These are phyloP conservation scores for Isurus oxyrinchus DNA, from an alignment of 2,113 vertebrate species.

Conservation along the genomic window DNA sequence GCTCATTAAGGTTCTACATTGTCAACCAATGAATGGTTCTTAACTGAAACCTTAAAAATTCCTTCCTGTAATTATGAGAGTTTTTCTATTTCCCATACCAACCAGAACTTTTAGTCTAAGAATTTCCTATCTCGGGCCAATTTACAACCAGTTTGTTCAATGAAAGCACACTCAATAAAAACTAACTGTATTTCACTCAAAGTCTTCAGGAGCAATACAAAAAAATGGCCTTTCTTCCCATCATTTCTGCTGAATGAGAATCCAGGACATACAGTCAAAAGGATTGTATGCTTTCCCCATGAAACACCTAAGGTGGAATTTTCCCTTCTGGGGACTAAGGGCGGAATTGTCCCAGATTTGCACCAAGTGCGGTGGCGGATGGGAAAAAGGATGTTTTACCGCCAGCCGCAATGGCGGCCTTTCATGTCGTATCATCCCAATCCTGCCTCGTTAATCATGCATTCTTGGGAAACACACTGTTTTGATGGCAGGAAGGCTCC, in stretches of 20 bases:
- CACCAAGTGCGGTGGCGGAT: too few relatives aligned
- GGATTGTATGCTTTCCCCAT: not conserved
- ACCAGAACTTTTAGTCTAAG: not conserved
- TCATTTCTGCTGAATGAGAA: not conserved
- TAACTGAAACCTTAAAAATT: not conserved
- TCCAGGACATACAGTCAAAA: not conserved
- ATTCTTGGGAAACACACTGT: too few relatives aligned
- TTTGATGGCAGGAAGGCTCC: too few relatives aligned
- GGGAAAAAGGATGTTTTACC: too few relatives aligned
- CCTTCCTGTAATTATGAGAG: not conserved
- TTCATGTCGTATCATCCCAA: too few relatives aligned
- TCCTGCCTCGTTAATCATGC: too few relatives aligned
- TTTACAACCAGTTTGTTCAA: not conserved
- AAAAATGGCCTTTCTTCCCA: not conserved
- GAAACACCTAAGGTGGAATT: not conserved
- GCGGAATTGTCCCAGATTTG: too few relatives aligned
- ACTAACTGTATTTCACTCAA: not conserved
- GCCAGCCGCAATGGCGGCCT: too few relatives aligned
- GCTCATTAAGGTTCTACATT: not conserved
- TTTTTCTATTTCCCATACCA: not conserved
- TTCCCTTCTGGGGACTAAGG: too few relatives aligned
- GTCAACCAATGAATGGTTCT: not conserved
- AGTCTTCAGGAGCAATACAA: not conserved
- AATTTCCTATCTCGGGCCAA: not conserved
- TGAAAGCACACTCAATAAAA: not conserved